phyloP scores from a whole-genome alignment of 2,888 invertebrate genomes.

The Gandaritis pyraliata region DNA sequence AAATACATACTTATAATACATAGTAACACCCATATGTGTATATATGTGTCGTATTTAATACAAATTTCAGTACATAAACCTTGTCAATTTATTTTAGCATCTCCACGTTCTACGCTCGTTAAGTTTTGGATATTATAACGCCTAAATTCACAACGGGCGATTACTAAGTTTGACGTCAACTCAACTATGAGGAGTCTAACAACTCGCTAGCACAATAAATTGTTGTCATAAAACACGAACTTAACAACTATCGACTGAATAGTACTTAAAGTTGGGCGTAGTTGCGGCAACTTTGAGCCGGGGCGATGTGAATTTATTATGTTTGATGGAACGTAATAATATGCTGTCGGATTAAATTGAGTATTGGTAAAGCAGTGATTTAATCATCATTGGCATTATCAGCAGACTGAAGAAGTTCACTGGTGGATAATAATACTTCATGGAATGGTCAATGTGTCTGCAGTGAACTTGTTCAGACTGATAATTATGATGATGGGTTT shows the following conservation, averaged over 20 bases:
- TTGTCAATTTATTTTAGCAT: constrained; percentile 7
- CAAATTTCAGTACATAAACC: too few species aligned
- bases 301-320: constrained; percentile 20
- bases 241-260: constrained; percentile 33
- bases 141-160: constrained; percentile 57
- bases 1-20: too few species aligned
- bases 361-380: neutral
- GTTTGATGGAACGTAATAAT: constrained; percentile 12
- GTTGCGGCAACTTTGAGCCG: constrained; percentile 18
- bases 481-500: too few species aligned
- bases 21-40: too few species aligned
- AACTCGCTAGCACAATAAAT: constrained; percentile 43
- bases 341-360: neutral
- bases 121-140: constrained; percentile 66
- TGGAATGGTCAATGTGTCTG: too few species aligned
- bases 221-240: constrained; percentile 35
- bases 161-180: constrained; percentile 60
- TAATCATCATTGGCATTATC: too few species aligned
- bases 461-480: too few species aligned
- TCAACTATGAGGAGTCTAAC: constrained; percentile 43
- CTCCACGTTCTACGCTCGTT: constrained; percentile 41
- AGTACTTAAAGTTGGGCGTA: constrained; percentile 24
- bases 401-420: too few species aligned
- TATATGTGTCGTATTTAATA: too few species aligned
- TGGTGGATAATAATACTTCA: too few species aligned